A percentile compares a stretch with the other conserved stretches of the same genome.
Evolutionary conservation across 2,113 vertebrate genomes (phyloP).

Genomic region (Dromiciops gliroides): DNA sequence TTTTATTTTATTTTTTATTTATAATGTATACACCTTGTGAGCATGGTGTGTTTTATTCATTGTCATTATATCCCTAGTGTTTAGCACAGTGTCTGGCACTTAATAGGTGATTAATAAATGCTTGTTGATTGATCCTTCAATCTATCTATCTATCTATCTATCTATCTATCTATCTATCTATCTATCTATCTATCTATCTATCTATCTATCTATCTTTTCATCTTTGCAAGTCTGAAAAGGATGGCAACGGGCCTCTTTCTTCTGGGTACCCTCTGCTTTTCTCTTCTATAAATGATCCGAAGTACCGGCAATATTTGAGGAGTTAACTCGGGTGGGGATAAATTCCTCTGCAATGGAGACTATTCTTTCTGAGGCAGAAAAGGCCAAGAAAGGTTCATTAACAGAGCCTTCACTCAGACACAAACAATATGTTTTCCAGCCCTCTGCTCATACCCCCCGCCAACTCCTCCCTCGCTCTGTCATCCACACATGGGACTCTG

Average conservation of each 20-base stretch:
- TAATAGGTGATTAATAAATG: not conserved
- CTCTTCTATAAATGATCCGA: slow-evolving; percentile 20
- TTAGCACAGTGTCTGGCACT: not conserved
- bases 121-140: not conserved
- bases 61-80: not conserved
- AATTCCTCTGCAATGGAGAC: slow-evolving; percentile 25
- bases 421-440: not conserved
- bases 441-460: not conserved
- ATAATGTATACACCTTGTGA: not conserved
- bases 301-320: slow-evolving; percentile 8
- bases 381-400: not conserved
- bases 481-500: not conserved
- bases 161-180: not conserved
- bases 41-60: not conserved
- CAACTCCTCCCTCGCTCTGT: not conserved
- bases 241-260: slow-evolving; percentile 3
- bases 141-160: not conserved
- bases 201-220: not conserved
- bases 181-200: not conserved
- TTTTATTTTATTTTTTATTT: not conserved
- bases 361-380: slow-evolving; percentile 1
- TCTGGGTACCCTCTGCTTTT: not conserved
- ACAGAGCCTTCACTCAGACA: not conserved
- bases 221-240: slow-evolving; percentile 19
- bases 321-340: slow-evolving; percentile 28